A percentile compares a stretch with the other conserved stretches of the same genome.
These are phyloP conservation scores for Apis cerana DNA, from an alignment of 1,140 invertebrate genomes.

Conservation along the genomic window DNA sequence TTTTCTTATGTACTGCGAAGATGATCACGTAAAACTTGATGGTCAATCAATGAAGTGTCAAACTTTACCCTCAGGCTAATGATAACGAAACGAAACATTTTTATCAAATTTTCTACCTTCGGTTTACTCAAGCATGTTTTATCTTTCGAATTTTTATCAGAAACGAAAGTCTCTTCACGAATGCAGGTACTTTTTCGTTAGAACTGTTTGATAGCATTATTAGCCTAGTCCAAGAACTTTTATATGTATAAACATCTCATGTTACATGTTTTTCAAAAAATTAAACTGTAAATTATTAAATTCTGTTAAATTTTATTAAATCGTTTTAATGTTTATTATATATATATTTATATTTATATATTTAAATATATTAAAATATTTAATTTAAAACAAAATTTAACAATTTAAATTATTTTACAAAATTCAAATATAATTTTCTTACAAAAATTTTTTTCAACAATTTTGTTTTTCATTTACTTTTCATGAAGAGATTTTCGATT, in stretches of 20 bases:
- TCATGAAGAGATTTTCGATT: too few relatives aligned
- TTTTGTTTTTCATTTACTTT: too few relatives aligned
- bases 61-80: not conserved
- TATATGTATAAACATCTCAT: not conserved
- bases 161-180: not conserved
- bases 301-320: too few relatives aligned
- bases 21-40: not conserved
- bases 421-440: too few relatives aligned
- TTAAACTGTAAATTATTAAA: not conserved
- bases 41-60: not conserved
- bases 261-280: too few relatives aligned
- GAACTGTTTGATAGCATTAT: constrained; percentile 19
- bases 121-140: constrained; percentile 24
- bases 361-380: too few relatives aligned
- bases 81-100: constrained; percentile 1
- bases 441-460: too few relatives aligned
- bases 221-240: constrained; percentile 37
- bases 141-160: constrained; percentile 20
- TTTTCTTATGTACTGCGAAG: not conserved
- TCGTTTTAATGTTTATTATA: too few relatives aligned
- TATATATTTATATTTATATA: too few relatives aligned
- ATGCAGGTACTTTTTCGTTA: constrained; percentile 16
- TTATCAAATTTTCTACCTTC: constrained; percentile 28
- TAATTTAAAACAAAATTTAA: too few relatives aligned
- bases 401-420: too few relatives aligned